These are phyloP conservation scores for Incurvaria masculella DNA, from an alignment of 2,888 invertebrate genomes.

Conservation along the genomic window DNA sequence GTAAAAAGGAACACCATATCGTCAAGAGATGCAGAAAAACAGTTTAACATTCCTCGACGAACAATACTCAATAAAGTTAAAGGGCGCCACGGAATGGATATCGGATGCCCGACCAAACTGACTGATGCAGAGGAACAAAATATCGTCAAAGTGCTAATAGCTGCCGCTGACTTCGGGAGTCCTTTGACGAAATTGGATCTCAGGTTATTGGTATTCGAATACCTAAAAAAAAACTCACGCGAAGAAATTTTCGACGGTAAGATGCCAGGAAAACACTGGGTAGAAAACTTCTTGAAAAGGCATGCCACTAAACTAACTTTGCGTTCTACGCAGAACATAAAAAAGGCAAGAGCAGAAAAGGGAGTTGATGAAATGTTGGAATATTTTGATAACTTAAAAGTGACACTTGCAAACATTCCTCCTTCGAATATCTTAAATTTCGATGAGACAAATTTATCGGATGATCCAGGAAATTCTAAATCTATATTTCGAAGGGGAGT, in stretches of 20 bases:
- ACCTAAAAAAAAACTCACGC: constrained; percentile 14
- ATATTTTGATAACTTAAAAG: constrained; percentile 7
- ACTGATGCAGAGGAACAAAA: too few species aligned
- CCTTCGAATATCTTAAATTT: constrained; percentile 3
- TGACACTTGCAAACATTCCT: neutral
- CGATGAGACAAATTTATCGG: constrained; percentile 7
- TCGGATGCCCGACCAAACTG: too few species aligned
- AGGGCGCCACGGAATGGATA: too few species aligned
- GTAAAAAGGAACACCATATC: too few species aligned
- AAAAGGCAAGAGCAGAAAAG: constrained; percentile 14
- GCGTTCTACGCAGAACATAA: constrained; percentile 18
- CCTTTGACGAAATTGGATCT: constrained; percentile 13
- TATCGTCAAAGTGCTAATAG: too few species aligned
- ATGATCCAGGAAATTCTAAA: constrained; percentile 14
- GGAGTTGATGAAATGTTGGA: constrained; percentile 12
- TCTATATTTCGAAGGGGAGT: constrained; percentile 19
- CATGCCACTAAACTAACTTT: constrained; percentile 12
- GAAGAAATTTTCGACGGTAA: constrained; percentile 17
- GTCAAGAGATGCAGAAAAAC: too few species aligned
- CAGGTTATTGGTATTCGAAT: constrained; percentile 15
- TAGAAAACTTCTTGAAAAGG: constrained; percentile 15
- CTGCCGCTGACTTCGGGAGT: constrained; percentile 2
- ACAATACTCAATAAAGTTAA: too few species aligned
- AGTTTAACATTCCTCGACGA: too few species aligned
- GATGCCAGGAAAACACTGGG: constrained; percentile 17